Conservation (phyloP, 1,140 invertebrate species). For the Capitella teleta region DNA sequence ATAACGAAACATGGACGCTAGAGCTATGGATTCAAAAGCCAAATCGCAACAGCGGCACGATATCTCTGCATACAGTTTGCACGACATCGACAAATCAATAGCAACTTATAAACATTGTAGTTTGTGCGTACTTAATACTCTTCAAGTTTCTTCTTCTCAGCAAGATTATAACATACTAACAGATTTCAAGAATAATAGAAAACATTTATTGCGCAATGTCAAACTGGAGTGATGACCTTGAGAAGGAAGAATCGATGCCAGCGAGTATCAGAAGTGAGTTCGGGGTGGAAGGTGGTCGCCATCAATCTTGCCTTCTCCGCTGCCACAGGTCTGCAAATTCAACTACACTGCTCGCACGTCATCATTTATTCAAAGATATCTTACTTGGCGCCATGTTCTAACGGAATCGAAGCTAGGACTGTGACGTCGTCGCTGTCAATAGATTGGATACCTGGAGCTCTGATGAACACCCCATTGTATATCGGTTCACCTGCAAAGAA, state of each 20-base stretch:
- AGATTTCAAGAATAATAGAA: background rate
- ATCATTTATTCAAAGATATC: background rate
- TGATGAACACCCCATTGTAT: conserved; percentile 25
- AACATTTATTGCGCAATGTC: background rate
- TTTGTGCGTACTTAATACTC: background rate
- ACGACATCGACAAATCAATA: background rate
- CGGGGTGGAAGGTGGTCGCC: conserved; percentile 31
- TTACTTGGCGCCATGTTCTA: conserved; percentile 6
- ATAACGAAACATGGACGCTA: too few relatives aligned
- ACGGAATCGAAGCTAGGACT: conserved; percentile 18
- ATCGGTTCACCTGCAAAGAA: background rate
- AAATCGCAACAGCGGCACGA: too few relatives aligned
- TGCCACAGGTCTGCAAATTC: conserved; percentile 16
- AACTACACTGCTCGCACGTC: background rate
- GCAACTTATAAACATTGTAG: background rate
- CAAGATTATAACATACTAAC: background rate
- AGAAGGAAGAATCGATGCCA: conserved; percentile 28
- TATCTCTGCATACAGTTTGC: background rate
- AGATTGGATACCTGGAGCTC: conserved; percentile 25
- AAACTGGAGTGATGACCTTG: background rate
- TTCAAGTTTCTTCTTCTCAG: background rate
- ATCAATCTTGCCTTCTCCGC: conserved; percentile 24
- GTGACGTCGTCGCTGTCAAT: conserved; percentile 15
- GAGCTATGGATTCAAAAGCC: too few relatives aligned
- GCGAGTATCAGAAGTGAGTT: conserved; percentile 25